Base-by-base conservation (phyloP, 2,113 vertebrate genomes). In the Anhinga anhinga region DNA sequence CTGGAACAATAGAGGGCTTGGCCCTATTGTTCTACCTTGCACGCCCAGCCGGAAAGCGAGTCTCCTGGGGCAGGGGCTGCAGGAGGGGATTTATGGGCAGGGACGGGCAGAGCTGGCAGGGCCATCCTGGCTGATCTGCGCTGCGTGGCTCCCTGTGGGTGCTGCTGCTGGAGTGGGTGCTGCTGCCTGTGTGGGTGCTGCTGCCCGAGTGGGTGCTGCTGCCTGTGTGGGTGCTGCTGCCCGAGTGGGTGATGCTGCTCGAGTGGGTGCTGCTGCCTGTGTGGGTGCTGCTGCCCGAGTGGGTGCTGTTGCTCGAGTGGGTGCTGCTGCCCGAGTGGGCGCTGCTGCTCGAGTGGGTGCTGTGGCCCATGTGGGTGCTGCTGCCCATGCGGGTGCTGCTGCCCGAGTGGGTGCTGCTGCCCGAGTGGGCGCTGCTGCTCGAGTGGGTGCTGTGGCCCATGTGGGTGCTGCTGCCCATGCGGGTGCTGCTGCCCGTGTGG, bases 11-110 rank as follows among this genome's bases (percentile, higher is more conserved):
- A 86, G 30, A 73, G 91, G 90, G 95, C 95, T 95, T 65, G 95
- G 96, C 92, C 88, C 92, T 55, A 96, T 97, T 97, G 95, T 97
- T 96, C 93, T 94, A 84, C 38, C 83, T 90, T 80, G 29, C 81
- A 10, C 52, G 83, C 79, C 92, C 93, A 5, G 88, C 87, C 89
- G 96, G 95, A 80, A 95, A 83, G 91, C 44, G 3, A 52, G 69
- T 86, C 86, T 90, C 92, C 49, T 4, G 95, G 95, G 92, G 80
- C 79, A 21, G 42, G 25, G 89, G 59, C 67, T 5, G 66, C 49
- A 0, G 58, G 34, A 59, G 58, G 58, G 58, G 58, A 25, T 59
- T 36, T 59, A 3, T 16, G 34, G 86, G 56, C 61, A 70, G 80
- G 58, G 44, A 6, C 4, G 2, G 83, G 32, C 55, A 66, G 74